Percentiles rank a stretch among this genome's conserved stretches.
Conservation (phyloP, 2,113 vertebrate genomes). For the Pavo muticus region DNA sequence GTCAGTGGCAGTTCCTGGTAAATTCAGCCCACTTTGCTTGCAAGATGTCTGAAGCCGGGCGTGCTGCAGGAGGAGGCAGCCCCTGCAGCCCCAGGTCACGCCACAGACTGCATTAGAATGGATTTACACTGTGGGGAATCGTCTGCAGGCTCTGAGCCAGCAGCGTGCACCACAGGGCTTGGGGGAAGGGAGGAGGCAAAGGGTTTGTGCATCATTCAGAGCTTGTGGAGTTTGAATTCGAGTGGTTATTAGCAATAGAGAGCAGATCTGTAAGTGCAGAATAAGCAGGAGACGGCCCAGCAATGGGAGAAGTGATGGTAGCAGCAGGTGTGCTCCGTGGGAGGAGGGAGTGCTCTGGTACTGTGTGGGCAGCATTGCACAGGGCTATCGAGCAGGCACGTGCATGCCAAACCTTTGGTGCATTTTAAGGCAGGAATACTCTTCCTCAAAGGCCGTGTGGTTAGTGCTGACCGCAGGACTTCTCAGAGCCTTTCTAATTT, state of each 20-base stretch:
- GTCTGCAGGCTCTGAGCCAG: background rate
- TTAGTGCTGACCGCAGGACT: background rate
- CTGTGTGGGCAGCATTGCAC: background rate
- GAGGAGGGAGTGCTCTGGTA: fast-evolving
- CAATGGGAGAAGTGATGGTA: background rate
- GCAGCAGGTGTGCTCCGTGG: fast-evolving
- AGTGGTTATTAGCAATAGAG: background rate
- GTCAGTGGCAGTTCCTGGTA: background rate
- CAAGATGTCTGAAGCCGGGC: background rate
- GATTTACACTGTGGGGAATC: fast-evolving
- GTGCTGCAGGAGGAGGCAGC: background rate
- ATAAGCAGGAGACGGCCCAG: background rate
- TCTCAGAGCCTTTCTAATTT: background rate
- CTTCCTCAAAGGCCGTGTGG: background rate
- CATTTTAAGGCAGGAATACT: fast-evolving
- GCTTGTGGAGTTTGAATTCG: background rate
- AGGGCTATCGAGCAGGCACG: fast-evolving
- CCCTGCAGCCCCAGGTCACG: background rate
- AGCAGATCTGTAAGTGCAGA: background rate
- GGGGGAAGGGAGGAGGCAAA: background rate
- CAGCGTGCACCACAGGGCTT: fast-evolving
- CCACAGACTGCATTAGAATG: background rate
- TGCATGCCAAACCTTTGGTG: background rate
- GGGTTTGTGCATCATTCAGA: background rate
- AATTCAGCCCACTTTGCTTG: background rate